These are phyloP conservation scores for Capromys pilorides DNA, from an alignment of 2,797 vertebrate species.

Conservation along the genomic window DNA sequence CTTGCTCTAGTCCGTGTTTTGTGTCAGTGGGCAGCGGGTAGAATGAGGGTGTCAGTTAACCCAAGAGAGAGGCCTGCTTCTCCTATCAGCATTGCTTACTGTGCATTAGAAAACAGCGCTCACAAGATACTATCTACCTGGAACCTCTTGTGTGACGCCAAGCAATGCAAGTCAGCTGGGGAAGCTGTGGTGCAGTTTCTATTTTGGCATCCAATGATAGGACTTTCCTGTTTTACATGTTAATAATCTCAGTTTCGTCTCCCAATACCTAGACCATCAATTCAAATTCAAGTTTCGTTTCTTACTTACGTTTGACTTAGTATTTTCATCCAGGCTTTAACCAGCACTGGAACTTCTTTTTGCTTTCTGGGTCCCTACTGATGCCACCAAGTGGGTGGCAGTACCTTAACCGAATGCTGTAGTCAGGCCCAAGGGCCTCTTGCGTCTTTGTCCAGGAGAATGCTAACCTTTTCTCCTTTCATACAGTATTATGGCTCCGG, in stretches of 20 bases:
- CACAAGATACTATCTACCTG: neutral
- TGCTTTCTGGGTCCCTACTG: conserved; percentile 26
- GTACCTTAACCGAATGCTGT: neutral
- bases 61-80: neutral
- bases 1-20: neutral
- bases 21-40: neutral
- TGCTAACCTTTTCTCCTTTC: neutral
- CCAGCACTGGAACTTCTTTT: neutral
- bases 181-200: neutral
- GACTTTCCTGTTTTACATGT: neutral
- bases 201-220: neutral
- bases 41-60: neutral
- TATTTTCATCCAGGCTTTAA: neutral
- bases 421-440: neutral
- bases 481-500: neutral
- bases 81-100: neutral
- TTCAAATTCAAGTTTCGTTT: conserved; percentile 48
- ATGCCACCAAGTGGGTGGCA: neutral
- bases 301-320: neutral
- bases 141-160: neutral
- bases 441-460: neutral
- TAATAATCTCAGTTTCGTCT: neutral
- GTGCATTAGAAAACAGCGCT: neutral
- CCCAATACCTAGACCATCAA: neutral
- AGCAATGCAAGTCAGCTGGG: neutral